phyloP scores from a whole-genome alignment of 2,888 invertebrate species.

The Caenorhabditis sp. region DNA sequence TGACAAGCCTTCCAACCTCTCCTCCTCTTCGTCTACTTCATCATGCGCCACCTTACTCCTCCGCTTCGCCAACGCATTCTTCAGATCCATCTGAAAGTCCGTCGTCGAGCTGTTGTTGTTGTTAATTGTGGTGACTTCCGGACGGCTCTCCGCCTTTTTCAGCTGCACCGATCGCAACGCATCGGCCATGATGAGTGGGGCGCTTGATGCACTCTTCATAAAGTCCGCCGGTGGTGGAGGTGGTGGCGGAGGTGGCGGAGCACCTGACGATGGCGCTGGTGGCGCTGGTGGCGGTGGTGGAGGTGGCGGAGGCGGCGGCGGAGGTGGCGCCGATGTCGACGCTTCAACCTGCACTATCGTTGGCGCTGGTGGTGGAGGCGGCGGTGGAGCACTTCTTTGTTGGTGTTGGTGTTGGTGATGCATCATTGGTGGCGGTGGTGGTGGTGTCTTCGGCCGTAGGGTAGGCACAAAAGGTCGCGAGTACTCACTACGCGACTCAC shows the following conservation, averaged over 20 bases:
- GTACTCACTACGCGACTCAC: constrained; percentile 54
- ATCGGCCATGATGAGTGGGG: constrained; percentile 40
- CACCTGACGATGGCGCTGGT: constrained; percentile 51
- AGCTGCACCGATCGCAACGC: constrained; percentile 43
- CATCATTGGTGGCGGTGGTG: constrained; percentile 45
- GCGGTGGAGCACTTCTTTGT: constrained; percentile 12
- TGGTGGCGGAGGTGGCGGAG: constrained; percentile 48
- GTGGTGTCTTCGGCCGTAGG: constrained; percentile 73
- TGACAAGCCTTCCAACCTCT: constrained; percentile 57
- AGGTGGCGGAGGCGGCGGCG: constrained; percentile 51
- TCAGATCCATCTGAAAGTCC: constrained; percentile 70
- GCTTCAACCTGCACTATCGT: constrained; percentile 39
- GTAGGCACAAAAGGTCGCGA: constrained; percentile 57
- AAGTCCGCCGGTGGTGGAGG: constrained; percentile 55
- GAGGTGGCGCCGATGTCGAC: constrained; percentile 47
- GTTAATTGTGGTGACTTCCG: constrained; percentile 17
- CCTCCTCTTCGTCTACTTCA: constrained; percentile 62
- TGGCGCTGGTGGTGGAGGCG: constrained; percentile 11
- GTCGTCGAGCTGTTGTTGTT: constrained; percentile 35
- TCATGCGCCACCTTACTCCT: constrained; percentile 65
- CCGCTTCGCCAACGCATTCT: constrained; percentile 68
- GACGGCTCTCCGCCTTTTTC: constrained; percentile 28
- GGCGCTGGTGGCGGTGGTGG: constrained; percentile 67
- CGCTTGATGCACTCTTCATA: constrained; percentile 30
- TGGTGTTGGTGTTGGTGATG: constrained; percentile 16